Base-by-base conservation (phyloP, 2,888 invertebrate species). In the Drosophila setosimentum region DNA sequence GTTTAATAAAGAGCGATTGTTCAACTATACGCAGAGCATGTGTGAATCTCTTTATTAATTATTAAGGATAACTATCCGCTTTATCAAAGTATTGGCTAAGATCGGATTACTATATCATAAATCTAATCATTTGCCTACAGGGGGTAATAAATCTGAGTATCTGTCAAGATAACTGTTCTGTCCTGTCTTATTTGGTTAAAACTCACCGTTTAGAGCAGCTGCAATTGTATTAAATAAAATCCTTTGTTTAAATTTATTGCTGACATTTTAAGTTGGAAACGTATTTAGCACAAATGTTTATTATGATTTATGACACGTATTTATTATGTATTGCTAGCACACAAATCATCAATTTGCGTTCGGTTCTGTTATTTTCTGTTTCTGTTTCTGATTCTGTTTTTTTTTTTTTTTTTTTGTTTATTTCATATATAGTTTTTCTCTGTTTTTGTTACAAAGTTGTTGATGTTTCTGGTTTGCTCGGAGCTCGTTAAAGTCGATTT, bases 181-280 rank as follows among this genome's bases (percentile, higher is more conserved):
- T 16, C 16, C 40, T 21, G 10, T 13, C 16, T 40, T 57, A 29
- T 55, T 40, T 40, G 11, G 48, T 21, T 35, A 45, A 37, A 37
- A 78, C 83, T 82, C 58, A 82, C 82, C 81, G 72, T 83, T 83
- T 72, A 79, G 60, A 83, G 67, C 77, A 81, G 68, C 76, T 78
- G 81, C 74, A 70, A 30, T 53, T 63, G 59, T 65, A 45, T 72
- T 67, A 63, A 53, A 49, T 69, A 51, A 77, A 76, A 73, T 82
- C 77, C 77, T 83, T 68, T 75, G 68, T 48, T 48, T 65, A 54
- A 66, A 78, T 80, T 73, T 82, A 76, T 79, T 62, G 82, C 54
- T 68, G 80, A 74, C 81, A 81, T 81, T 75, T 75, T 80, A 77
- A 63, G 63, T 68, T 65, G 53, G 40, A 62, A 71, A 64, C 63